These are phyloP conservation scores for Phyllotreta cruciferae DNA, from an alignment of 2,888 invertebrate species.

Conservation along the genomic window DNA sequence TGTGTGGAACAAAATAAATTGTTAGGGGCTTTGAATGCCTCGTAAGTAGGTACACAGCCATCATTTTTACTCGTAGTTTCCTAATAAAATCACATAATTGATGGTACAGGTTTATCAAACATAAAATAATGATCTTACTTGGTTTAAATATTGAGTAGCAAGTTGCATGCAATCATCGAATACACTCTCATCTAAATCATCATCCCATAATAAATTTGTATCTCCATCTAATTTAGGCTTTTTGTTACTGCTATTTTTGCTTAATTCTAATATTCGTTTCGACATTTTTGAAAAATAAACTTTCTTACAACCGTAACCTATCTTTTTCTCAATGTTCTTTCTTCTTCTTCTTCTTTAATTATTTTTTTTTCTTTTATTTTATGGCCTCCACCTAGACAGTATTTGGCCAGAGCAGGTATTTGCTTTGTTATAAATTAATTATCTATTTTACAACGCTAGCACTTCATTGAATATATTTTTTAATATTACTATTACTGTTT, in stretches of 20 bases:
- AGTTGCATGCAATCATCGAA: slow-evolving; percentile 52
- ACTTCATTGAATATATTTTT: no score
- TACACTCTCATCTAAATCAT: slow-evolving; percentile 50
- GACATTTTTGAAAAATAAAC: slow-evolving; percentile 35
- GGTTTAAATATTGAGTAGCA: slow-evolving; percentile 51
- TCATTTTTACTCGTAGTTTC: slow-evolving; percentile 39
- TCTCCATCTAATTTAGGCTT: slow-evolving; percentile 48
- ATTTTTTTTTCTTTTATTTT: no score
- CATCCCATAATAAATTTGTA: slow-evolving; percentile 48
- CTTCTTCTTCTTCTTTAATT: no score
- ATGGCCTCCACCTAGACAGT: no score
- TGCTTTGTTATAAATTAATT: no score
- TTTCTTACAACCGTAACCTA: neutral
- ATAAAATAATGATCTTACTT: slow-evolving; percentile 39
- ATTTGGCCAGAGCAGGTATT: no score
- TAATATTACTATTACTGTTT: no score
- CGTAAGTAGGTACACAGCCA: slow-evolving; percentile 48
- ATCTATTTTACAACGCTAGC: no score
- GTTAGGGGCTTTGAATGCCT: slow-evolving; percentile 45
- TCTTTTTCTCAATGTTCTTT: neutral
- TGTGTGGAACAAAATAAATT: slow-evolving; percentile 41
- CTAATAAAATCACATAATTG: slow-evolving; percentile 30
- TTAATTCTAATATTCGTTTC: slow-evolving; percentile 38
- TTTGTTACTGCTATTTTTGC: slow-evolving; percentile 39
- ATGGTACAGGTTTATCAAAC: neutral